phyloP scores from a whole-genome alignment of 2,888 invertebrate species.

The Meliscaeva auricollis region DNA sequence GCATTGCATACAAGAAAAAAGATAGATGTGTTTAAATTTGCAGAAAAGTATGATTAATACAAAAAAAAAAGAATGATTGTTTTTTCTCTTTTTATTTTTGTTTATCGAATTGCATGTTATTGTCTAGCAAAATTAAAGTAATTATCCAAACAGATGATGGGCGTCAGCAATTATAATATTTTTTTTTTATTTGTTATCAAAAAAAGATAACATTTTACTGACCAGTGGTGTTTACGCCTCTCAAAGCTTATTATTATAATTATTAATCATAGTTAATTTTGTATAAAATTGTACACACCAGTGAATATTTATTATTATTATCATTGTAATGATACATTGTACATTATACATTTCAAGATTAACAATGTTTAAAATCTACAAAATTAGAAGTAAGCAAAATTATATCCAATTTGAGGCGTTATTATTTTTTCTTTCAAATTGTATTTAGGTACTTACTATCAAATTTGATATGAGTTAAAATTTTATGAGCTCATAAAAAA shows the following conservation, averaged over 20 bases:
- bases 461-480: too few species aligned
- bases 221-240: slow-evolving; percentile 48
- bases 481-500: too few species aligned
- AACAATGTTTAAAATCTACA: neutral
- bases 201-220: slow-evolving; percentile 22
- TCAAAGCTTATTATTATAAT: slow-evolving; percentile 8
- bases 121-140: slow-evolving; percentile 34
- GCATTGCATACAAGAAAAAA: slow-evolving; percentile 11
- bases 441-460: too few species aligned
- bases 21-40: slow-evolving; percentile 35
- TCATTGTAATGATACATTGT: neutral
- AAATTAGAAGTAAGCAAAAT: too few species aligned
- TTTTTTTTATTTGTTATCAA: slow-evolving; percentile 23
- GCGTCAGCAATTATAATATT: slow-evolving; percentile 36
- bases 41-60: slow-evolving; percentile 56
- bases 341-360: too few species aligned
- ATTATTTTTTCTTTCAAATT: too few species aligned
- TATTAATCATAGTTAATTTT: neutral
- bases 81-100: slow-evolving; percentile 12
- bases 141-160: slow-evolving; percentile 52
- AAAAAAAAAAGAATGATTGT: slow-evolving; percentile 20
- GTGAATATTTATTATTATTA: too few species aligned
- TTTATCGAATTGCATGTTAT: slow-evolving; percentile 4
- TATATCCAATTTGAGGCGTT: too few species aligned
- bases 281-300: neutral